A percentile compares a stretch with the other conserved stretches of the same genome.
phyloP scores from a whole-genome alignment of 2,888 invertebrate genomes.

The Spodoptera exigua region DNA sequence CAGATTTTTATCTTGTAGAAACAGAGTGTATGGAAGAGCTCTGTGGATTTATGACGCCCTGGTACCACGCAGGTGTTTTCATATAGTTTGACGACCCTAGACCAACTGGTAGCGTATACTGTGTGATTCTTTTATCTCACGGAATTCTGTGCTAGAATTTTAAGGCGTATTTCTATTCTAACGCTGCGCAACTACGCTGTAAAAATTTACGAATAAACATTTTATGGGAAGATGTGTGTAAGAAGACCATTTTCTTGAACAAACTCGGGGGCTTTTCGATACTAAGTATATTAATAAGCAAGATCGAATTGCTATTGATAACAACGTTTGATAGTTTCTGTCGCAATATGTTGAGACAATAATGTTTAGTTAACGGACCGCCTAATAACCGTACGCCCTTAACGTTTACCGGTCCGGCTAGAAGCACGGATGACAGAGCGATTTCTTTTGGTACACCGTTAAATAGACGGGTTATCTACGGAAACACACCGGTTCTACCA shows the following conservation, averaged over 20 bases:
- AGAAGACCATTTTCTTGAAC: too few relatives aligned
- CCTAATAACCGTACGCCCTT: conserved; percentile 43
- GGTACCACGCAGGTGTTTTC: conserved; percentile 47
- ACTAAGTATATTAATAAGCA: background rate
- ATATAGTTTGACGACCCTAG: conserved; percentile 35
- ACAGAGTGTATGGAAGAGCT: conserved; percentile 48
- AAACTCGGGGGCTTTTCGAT: too few relatives aligned
- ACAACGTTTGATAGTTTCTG: conserved; percentile 11
- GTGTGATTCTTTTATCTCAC: background rate
- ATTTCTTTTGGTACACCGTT: conserved; percentile 61
- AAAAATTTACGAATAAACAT: too few relatives aligned
- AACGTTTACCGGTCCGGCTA: conserved; percentile 47
- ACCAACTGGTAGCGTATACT: background rate
- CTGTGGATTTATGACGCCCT: conserved; percentile 48
- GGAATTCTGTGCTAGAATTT: conserved; percentile 23
- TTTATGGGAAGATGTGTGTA: too few relatives aligned
- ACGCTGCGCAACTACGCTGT: too few relatives aligned
- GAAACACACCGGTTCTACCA: conserved; percentile 56
- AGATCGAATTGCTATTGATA: conserved; percentile 8
- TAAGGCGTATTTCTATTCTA: too few relatives aligned
- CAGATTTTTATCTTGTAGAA: conserved; percentile 56
- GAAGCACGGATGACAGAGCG: conserved; percentile 50
- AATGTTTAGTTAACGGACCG: conserved; percentile 52
- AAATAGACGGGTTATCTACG: conserved; percentile 51
- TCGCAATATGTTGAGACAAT: conserved; percentile 48